phyloP scores from a whole-genome alignment of 2,888 invertebrate genomes.

The Endotricha flammealis region DNA sequence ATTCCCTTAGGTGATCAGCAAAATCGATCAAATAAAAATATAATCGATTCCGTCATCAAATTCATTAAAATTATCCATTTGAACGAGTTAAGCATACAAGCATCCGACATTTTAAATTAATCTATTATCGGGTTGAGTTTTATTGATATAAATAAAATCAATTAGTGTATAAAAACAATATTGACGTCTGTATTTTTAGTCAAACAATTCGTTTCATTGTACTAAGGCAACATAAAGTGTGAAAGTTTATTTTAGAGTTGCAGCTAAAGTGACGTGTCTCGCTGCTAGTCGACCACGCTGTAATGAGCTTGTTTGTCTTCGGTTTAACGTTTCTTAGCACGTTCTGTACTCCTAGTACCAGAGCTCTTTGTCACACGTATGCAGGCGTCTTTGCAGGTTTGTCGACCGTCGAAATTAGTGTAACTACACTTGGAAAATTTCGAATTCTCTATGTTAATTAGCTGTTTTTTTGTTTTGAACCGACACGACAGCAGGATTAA shows the following conservation, averaged over 20 bases:
- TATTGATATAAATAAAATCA: too few relatives aligned
- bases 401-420: slow-evolving; percentile 6
- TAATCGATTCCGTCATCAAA: too few relatives aligned
- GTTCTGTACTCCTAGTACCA: slow-evolving; percentile 35
- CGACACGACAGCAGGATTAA: not conserved
- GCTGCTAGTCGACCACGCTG: slow-evolving; percentile 31
- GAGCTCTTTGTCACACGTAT: slow-evolving; percentile 2
- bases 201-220: too few relatives aligned
- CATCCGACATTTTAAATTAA: too few relatives aligned
- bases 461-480: slow-evolving; percentile 1
- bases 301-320: slow-evolving; percentile 55
- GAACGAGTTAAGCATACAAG: too few relatives aligned
- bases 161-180: too few relatives aligned
- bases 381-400: slow-evolving; percentile 4
- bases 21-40: too few relatives aligned
- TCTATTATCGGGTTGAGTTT: too few relatives aligned
- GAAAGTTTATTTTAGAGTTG: slow-evolving; percentile 6
- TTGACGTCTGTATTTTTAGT: too few relatives aligned
- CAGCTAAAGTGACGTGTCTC: slow-evolving; percentile 21
- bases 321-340: slow-evolving; percentile 45
- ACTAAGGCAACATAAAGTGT: slow-evolving; percentile 17
- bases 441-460: slow-evolving; percentile 1
- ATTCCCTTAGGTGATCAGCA: too few relatives aligned
- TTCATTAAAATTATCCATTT: too few relatives aligned
- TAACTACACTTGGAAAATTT: slow-evolving; percentile 3